Base-by-base conservation (phyloP, 1,140 invertebrate species). In the Zaprionus inermis region DNA sequence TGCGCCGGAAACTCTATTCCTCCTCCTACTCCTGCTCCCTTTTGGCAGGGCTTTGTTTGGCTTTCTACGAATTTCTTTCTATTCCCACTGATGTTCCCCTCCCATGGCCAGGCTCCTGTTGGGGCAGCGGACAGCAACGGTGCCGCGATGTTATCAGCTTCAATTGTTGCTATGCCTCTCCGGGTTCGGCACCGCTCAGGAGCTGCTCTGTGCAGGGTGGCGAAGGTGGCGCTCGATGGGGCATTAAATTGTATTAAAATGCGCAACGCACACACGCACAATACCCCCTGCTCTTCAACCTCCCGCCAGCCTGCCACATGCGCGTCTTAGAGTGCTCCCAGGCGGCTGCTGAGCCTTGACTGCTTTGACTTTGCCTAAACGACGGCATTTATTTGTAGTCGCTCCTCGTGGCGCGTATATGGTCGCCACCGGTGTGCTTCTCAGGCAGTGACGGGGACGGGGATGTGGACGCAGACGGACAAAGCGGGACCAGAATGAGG, bases 171-270 rank as follows among this genome's bases (percentile, higher is more conserved):
- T 65, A 59, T 64, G 68, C 30, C 30, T 52, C 41, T 63, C 5
- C 34, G 34, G 57, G 18, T 63, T 51, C 46, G 7, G 6, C 7
- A 56, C 52, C 34, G 34, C 36, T 12, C 28, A 22, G 38, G 11
- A 34, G 16, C 54, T 52, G 30, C 18, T 57, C 7, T 20, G 18
- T 49, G 61, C 24, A 32, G 58, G 82, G 57, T 65, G 82, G 68
- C 59, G 76, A 70, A 38, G 77, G 72, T 89, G 84, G 80, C 64
- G 58, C 81, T 84, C 69, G 84, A 78, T 89, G 80, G 65, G 69
- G 59, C 84, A 89, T 89, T 89, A 89, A 89, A 89, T 89, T 84
- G 85, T 89, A 89, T 89, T 89, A 89, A 89, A 89, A 89, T 89
- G 78, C 84, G 81, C 67, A 79, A 78, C 84, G 84, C 84, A 84